phyloP scores from a whole-genome alignment of 2,888 invertebrate species.

The Leucoptera coffeella region DNA sequence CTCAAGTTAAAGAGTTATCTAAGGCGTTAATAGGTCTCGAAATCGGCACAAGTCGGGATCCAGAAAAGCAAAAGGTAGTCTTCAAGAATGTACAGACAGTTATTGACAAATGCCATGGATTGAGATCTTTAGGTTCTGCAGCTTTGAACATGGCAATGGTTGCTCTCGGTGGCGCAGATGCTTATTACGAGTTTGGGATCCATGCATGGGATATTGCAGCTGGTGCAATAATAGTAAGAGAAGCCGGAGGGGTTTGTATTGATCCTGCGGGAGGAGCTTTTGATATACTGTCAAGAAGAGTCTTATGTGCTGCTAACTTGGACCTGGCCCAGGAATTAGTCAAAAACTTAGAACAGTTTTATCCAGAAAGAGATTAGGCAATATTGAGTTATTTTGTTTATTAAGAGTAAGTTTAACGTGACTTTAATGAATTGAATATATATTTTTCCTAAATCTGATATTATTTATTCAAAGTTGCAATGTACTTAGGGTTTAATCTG shows the following conservation, averaged over 20 bases:
- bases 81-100: conserved; percentile 63
- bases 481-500: no score
- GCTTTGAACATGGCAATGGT: conserved; percentile 93
- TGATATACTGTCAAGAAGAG: conserved; percentile 74
- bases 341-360: conserved; percentile 60
- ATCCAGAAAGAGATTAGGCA: conserved; percentile 70
- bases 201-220: conserved; percentile 94
- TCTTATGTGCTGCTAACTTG: conserved; percentile 69
- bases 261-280: conserved; percentile 81
- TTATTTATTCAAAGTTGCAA: no score
- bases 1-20: conserved; percentile 58
- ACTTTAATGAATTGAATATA: no score
- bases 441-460: no score
- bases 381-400: no score
- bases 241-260: conserved; percentile 88
- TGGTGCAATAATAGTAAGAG: conserved; percentile 83
- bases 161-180: conserved; percentile 82
- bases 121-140: conserved; percentile 84
- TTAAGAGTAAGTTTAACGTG: no score
- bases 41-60: conserved; percentile 71
- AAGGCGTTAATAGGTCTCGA: conserved; percentile 72
- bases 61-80: conserved; percentile 59
- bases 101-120: conserved; percentile 63
- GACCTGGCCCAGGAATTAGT: conserved; percentile 66
- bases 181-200: conserved; percentile 87